Conservation (phyloP, 2,888 invertebrate species). For the Steinernema carpocapsae region DNA sequence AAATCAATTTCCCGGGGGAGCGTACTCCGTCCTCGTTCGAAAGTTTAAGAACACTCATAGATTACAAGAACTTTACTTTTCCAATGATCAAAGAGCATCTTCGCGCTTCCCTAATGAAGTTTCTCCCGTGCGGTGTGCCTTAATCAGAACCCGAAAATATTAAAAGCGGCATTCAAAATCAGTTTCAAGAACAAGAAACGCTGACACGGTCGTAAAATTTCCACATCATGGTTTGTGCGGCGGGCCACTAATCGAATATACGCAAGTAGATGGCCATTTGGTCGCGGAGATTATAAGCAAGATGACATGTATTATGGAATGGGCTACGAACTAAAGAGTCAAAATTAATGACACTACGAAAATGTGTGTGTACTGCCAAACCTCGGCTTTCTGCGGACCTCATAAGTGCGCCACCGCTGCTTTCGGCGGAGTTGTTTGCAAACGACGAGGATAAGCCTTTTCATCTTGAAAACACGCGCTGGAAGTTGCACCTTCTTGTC, state of each 20-base stretch:
- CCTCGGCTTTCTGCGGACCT: background rate
- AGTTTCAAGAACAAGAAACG: background rate
- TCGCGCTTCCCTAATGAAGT: too few species aligned
- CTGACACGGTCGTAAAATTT: conserved; percentile 29
- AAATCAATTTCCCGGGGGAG: conserved; percentile 22
- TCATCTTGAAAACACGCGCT: background rate
- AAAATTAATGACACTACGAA: conserved; percentile 34
- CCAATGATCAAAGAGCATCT: too few species aligned
- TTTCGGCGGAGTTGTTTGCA: background rate
- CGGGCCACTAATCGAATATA: conserved; percentile 34
- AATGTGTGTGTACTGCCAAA: conserved; percentile 26
- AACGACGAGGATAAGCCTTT: background rate
- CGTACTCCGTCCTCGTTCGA: conserved; percentile 1
- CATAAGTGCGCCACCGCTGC: background rate
- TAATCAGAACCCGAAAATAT: too few species aligned
- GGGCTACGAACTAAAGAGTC: conserved; percentile 35
- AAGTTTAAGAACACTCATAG: conserved; percentile 20
- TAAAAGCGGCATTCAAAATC: background rate
- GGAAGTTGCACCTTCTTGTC: too few species aligned
- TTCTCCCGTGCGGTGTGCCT: too few species aligned
- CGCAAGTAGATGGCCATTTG: conserved; percentile 34
- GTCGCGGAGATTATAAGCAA: conserved; percentile 35
- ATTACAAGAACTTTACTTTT: background rate
- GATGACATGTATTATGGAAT: conserved; percentile 35
- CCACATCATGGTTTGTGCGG: conserved; percentile 28